Percentiles rank a stretch among this genome's conserved stretches.
Evolutionary conservation across 2,888 invertebrate species (phyloP).

Genomic region (Microctonus brassicae): DNA sequence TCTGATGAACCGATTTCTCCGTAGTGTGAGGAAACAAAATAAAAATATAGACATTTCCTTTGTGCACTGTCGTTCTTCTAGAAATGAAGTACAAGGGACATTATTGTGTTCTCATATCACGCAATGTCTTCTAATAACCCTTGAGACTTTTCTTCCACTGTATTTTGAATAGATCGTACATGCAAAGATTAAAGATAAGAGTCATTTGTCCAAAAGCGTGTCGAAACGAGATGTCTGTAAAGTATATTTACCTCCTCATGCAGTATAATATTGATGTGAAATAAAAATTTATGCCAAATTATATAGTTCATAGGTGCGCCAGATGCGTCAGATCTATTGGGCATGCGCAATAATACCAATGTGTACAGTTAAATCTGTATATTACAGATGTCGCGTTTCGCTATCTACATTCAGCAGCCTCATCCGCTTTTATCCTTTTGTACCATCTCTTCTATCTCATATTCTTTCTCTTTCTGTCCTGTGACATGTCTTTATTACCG

Average conservation of each 20-base stretch:
- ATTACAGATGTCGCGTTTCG: constrained; percentile 29
- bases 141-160: constrained; percentile 28
- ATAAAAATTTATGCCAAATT: not conserved
- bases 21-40: constrained; percentile 2
- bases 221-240: constrained; percentile 58
- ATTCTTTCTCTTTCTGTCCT: constrained; percentile 18
- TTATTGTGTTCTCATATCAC: constrained; percentile 43
- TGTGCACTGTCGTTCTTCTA: constrained; percentile 28
- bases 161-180: constrained; percentile 57
- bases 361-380: constrained; percentile 19
- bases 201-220: constrained; percentile 45
- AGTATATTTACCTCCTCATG: not conserved
- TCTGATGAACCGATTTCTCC: constrained; percentile 29
- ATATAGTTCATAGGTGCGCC: not conserved
- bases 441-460: constrained; percentile 20
- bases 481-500: constrained; percentile 43
- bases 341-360: constrained; percentile 6
- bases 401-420: constrained; percentile 33
- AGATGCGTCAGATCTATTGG: not conserved
- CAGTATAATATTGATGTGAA: no score
- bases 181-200: constrained; percentile 60
- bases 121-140: constrained; percentile 61
- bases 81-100: constrained; percentile 37
- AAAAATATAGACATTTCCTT: constrained; percentile 31
- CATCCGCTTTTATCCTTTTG: constrained; percentile 7